Evolutionary conservation across 30 jellyfish, hydroid and myxozoan species (phyloP).

Genomic region (Calvadosia cruxmelitensis): DNA sequence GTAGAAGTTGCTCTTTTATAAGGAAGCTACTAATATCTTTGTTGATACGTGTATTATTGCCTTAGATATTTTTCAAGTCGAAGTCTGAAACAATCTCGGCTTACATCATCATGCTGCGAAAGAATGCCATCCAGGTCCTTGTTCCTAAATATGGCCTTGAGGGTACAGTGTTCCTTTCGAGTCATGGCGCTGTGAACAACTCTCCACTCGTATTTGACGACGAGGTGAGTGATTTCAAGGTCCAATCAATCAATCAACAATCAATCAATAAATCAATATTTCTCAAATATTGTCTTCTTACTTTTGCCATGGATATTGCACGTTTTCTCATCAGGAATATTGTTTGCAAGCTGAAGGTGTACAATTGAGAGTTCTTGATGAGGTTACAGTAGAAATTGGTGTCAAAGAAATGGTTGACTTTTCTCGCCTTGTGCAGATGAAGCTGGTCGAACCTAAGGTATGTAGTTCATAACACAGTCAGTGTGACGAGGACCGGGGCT

Average conservation of each 20-base stretch:
- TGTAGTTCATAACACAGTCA: too few species aligned
- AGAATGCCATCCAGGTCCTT: constrained; percentile 76
- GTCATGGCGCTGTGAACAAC: constrained; percentile 17
- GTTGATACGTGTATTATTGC: too few species aligned
- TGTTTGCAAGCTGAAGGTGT: background rate
- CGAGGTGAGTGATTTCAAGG: constrained; percentile 72
- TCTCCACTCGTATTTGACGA: constrained; percentile 43
- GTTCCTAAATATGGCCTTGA: constrained; percentile 89
- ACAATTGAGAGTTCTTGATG: background rate
- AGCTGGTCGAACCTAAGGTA: constrained; percentile 72
- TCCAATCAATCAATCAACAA: too few species aligned
- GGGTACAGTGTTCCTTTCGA: constrained; percentile 65
- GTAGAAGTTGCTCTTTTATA: too few species aligned
- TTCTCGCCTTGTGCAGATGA: constrained; percentile 26
- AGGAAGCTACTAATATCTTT: too few species aligned
- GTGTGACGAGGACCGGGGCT: too few species aligned
- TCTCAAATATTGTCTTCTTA: too few species aligned
- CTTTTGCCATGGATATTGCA: too few species aligned
- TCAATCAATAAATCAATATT: too few species aligned
- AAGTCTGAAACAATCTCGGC: constrained; percentile 42
- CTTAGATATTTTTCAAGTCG: constrained; percentile 69
- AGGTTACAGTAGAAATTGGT: background rate
- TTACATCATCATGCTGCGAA: constrained; percentile 58
- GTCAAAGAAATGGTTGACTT: background rate
- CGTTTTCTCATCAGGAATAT: too few species aligned